phyloP scores from a whole-genome alignment of 2,797 vertebrate species.

The Danio albolineatus region DNA sequence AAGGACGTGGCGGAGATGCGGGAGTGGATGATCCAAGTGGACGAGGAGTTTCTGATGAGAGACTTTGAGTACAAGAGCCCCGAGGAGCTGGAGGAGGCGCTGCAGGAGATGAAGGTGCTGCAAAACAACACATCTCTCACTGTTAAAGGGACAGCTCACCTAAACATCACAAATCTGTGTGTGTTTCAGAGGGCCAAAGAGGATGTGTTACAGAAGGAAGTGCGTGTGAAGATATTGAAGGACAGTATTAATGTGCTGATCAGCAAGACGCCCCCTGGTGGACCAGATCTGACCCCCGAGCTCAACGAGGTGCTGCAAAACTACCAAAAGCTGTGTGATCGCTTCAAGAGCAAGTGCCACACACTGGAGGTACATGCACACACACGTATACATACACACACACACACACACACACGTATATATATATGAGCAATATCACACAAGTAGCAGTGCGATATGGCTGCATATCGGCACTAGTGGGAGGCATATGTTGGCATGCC shows the following conservation, averaged over 20 bases:
- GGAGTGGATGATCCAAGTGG: slow-evolving; percentile 96
- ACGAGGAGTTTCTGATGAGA: slow-evolving; percentile 96
- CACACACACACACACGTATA: no score
- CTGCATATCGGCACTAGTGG: no score
- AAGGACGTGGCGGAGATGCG: slow-evolving; percentile 98
- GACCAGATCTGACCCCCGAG: slow-evolving; percentile 71
- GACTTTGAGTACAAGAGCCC: slow-evolving; percentile 98
- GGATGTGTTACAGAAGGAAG: slow-evolving; percentile 98
- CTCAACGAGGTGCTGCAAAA: slow-evolving; percentile 88
- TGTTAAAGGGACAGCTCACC: neutral
- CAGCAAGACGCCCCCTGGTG: slow-evolving; percentile 80
- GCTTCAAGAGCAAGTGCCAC: slow-evolving; percentile 95
- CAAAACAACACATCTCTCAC: neutral
- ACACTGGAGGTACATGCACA: slow-evolving; percentile 87
- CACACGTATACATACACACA: no score
- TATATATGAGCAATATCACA: no score
- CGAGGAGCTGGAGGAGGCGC: slow-evolving; percentile 89
- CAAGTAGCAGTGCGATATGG: no score
- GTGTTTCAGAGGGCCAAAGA: slow-evolving; percentile 91
- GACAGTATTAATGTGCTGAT: slow-evolving; percentile 92
- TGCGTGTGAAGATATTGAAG: slow-evolving; percentile 96
- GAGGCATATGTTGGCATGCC: no score
- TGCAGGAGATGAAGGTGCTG: slow-evolving; percentile 97
- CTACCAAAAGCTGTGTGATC: slow-evolving; percentile 94
- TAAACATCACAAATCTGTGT: neutral